Percentiles rank a stretch among this genome's conserved stretches.
Evolutionary conservation across 2,797 vertebrate species (phyloP).

Genomic region (Crenichthys baileyi): DNA sequence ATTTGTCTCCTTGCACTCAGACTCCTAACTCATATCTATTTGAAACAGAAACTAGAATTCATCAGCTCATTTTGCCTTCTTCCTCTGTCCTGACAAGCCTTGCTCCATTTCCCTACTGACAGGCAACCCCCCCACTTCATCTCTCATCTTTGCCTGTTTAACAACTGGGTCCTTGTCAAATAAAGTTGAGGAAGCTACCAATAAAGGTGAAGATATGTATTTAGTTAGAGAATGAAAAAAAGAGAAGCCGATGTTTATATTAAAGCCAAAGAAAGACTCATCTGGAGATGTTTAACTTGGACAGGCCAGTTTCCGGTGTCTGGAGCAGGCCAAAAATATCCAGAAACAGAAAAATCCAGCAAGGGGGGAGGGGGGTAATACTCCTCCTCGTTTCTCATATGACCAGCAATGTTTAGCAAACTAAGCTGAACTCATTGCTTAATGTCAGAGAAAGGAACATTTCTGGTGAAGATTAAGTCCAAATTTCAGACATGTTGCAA

Average conservation of each 20-base stretch:
- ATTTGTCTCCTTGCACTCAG: slow-evolving; percentile 16
- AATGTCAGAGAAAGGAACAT: slow-evolving; percentile 25
- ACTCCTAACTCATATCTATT: slow-evolving; percentile 58
- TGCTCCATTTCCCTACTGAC: slow-evolving; percentile 16
- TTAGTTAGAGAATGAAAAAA: slow-evolving; percentile 53
- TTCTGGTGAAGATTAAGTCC: slow-evolving; percentile 21
- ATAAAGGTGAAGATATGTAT: slow-evolving; percentile 73
- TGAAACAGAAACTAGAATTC: slow-evolving; percentile 52
- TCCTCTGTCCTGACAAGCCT: slow-evolving; percentile 33
- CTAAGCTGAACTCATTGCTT: slow-evolving; percentile 46
- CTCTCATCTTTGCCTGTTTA: slow-evolving; percentile 38
- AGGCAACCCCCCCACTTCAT: slow-evolving; percentile 7
- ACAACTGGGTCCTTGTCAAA: slow-evolving; percentile 76
- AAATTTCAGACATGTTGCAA: slow-evolving; percentile 19
- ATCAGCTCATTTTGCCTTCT: slow-evolving; percentile 40
- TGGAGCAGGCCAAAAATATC: slow-evolving; percentile 77
- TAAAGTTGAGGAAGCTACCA: slow-evolving; percentile 76
- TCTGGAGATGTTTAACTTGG: slow-evolving; percentile 85
- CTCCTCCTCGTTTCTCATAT: slow-evolving; percentile 64
- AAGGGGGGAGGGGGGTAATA: slow-evolving; percentile 48
- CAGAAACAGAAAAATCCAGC: slow-evolving; percentile 68
- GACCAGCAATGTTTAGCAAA: slow-evolving; percentile 58
- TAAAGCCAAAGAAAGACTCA: slow-evolving; percentile 75
- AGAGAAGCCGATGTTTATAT: slow-evolving; percentile 58
- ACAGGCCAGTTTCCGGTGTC: slow-evolving; percentile 81